Base-by-base conservation (phyloP, 2,888 invertebrate species). In the Antheraea yamamai region DNA sequence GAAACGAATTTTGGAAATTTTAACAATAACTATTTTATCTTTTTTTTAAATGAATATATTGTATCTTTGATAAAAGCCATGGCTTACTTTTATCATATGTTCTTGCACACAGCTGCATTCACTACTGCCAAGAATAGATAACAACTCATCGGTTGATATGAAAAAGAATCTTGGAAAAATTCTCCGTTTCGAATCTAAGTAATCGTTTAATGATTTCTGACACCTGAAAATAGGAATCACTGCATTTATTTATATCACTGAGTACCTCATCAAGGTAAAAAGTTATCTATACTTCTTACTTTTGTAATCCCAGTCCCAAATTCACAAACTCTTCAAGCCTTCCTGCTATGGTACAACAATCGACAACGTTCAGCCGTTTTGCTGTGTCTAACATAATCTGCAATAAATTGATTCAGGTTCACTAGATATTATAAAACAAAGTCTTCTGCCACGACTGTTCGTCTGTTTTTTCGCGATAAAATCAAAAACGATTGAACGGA, bases 151-250 rank as follows among this genome's bases (percentile, higher is more conserved):
- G 51, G 98, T 98, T 4, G 98, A 98, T 85, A 99, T 97, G 90
- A 99, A 99, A 93, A 97, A 98, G 92, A 99, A 99, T 74, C 99
- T 92, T 4, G 99, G 98, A 89, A 98, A 99, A 78, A 98, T 96
- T 77, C 97, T 96, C 72, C 99, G 95, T 91, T 98, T 98, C 0
- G 97, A 96, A 88, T 98, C 98, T 79, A 99, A 93, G 88, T 98
- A 99, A 86, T 98, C 98, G 85, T 98, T 98, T 75, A 99, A 92
- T 0, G 98, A 98, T 88, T 98, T 98, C 90, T 98, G 98, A 89
- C 98, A 98, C 76, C 95, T 94, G 79, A 23, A 78, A 74, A 66
- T 66, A 30, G 18, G 18, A 66, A 16, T 26, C 18, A 26, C 4
- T 16, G 30, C 8, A 61, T 26, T 66, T 30, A 14, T 66, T 61